Evolutionary conservation across 2,888 invertebrate genomes (phyloP).

Genomic region (Pocota personata): DNA sequence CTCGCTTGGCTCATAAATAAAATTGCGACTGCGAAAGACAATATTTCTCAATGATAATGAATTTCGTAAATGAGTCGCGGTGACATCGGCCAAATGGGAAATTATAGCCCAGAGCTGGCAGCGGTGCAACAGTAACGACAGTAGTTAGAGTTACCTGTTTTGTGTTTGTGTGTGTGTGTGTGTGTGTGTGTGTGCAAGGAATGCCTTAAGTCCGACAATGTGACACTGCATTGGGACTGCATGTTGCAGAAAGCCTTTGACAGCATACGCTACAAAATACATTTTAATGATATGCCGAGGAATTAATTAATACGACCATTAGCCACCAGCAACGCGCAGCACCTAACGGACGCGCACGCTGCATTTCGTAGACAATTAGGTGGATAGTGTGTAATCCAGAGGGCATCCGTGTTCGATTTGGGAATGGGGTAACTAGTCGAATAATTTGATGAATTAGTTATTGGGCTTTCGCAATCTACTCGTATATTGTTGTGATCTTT

Average conservation of each 20-base stretch:
- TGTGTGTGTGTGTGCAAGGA: conserved; percentile 6
- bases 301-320: conserved; percentile 64
- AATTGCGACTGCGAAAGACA: conserved; percentile 66
- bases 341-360: background rate
- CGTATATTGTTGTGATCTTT: conserved; percentile 21
- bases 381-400: conserved; percentile 10
- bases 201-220: conserved; percentile 46
- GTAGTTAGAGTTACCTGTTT: conserved; percentile 38
- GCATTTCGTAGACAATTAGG: conserved; percentile 37
- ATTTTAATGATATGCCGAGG: conserved; percentile 64
- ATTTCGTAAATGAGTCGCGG: conserved; percentile 72
- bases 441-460: background rate
- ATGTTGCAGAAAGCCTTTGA: conserved; percentile 36
- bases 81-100: conserved; percentile 72
- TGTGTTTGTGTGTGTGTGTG: background rate
- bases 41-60: conserved; percentile 74
- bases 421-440: background rate
- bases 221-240: conserved; percentile 6
- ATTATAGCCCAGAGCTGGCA: conserved; percentile 52
- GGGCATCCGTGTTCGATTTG: background rate
- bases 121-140: background rate
- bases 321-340: conserved; percentile 23
- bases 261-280: conserved; percentile 59
- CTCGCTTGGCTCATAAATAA: conserved; percentile 65
- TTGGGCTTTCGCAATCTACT: background rate